Percentiles rank a stretch among this genome's conserved stretches.
Conservation (phyloP, 2,888 invertebrate species). For the Tribolium freemani region DNA sequence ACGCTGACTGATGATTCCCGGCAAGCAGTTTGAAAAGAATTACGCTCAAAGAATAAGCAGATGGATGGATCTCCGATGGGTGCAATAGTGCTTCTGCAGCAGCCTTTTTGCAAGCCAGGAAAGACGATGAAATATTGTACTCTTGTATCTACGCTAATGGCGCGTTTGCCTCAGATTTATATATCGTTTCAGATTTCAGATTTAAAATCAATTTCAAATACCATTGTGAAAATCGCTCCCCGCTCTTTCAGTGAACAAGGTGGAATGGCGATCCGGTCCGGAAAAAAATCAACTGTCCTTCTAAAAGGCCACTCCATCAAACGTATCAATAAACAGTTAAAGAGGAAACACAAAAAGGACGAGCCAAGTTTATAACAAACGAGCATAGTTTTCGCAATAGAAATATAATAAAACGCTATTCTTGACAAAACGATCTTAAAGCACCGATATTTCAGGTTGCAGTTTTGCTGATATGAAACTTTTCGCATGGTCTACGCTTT, state of each 20-base stretch:
- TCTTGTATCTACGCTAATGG: conserved; percentile 62
- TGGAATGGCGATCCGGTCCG: neutral
- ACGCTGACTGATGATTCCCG: conserved; percentile 68
- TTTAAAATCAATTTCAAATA: conserved; percentile 40
- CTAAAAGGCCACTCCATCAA: conserved; percentile 20
- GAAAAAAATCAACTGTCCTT: conserved; percentile 28
- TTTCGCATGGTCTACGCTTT: conserved; percentile 55
- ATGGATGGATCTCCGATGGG: conserved; percentile 65
- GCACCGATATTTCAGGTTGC: conserved; percentile 61
- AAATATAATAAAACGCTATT: conserved; percentile 60
- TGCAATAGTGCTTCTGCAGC: conserved; percentile 59
- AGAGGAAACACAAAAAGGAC: conserved; percentile 23
- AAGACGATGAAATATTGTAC: conserved; percentile 62
- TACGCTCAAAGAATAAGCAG: conserved; percentile 65
- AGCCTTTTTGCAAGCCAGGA: conserved; percentile 56
- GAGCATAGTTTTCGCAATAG: conserved; percentile 56
- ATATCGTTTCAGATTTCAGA: conserved; percentile 43
- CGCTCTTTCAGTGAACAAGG: neutral
- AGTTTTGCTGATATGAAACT: conserved; percentile 63
- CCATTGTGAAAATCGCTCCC: conserved; percentile 15
- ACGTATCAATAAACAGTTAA: conserved; percentile 41
- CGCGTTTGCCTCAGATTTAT: conserved; percentile 59
- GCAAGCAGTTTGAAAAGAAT: conserved; percentile 65
- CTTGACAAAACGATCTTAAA: conserved; percentile 62
- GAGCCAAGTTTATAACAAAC: conserved; percentile 50